phyloP scores from a whole-genome alignment of 1,140 invertebrate genomes.

The Calliphora vicina region DNA sequence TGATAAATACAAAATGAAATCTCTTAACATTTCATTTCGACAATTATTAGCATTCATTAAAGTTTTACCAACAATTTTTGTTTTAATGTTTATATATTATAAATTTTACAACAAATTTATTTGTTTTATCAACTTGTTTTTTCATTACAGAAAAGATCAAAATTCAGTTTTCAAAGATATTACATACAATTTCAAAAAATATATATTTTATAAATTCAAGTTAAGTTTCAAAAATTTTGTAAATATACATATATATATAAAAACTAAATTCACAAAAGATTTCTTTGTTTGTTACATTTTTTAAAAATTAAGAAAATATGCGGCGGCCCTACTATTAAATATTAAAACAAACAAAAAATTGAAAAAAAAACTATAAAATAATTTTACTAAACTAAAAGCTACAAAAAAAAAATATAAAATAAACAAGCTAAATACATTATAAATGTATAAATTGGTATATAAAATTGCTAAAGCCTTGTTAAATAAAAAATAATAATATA shows the following conservation, averaged over 20 bases:
- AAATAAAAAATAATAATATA: neutral
- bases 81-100: neutral
- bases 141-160: neutral
- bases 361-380: neutral
- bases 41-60: no score
- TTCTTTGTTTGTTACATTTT: no score
- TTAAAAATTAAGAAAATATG: neutral
- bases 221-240: neutral
- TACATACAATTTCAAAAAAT: neutral
- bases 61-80: no score
- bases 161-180: neutral
- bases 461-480: constrained; percentile 10
- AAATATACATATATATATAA: neutral
- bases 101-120: constrained; percentile 35
- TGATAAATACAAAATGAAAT: neutral
- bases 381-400: constrained; percentile 32
- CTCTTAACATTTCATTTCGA: neutral
- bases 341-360: neutral
- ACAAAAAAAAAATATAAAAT: neutral
- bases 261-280: neutral
- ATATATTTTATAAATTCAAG: neutral
- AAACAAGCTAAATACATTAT: constrained; percentile 22
- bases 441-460: constrained; percentile 23
- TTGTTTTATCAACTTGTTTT: constrained; percentile 13
- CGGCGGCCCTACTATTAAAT: neutral